These are phyloP conservation scores for Alosa sapidissima DNA, from an alignment of 2,797 vertebrate genomes.

Conservation along the genomic window DNA sequence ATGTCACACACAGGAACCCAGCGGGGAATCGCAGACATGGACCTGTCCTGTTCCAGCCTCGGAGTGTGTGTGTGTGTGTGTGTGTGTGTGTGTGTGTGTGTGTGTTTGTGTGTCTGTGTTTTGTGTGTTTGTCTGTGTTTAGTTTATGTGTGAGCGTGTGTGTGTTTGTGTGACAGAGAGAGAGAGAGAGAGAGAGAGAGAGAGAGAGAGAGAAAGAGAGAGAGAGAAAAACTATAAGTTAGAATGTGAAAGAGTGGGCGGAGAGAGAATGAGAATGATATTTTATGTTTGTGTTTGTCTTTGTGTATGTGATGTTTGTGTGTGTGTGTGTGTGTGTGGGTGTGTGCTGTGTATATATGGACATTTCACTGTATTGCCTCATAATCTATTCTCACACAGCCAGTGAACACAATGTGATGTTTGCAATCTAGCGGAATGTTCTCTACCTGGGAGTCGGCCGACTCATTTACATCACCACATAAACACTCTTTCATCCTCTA, in stretches of 20 bases:
- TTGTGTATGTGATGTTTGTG: not conserved
- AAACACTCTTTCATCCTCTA: not conserved
- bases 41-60: not conserved
- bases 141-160: not conserved
- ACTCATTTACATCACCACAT: not conserved
- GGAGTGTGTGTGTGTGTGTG: not conserved
- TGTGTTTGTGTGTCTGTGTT: not conserved
- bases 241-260: too few species aligned
- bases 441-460: too few species aligned
- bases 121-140: not conserved
- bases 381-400: not conserved
- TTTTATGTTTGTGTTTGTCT: not conserved
- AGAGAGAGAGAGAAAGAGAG: too few species aligned
- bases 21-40: too few species aligned
- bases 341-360: not conserved
- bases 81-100: slow-evolving; percentile 16
- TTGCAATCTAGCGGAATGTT: not conserved
- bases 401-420: not conserved
- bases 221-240: too few species aligned
- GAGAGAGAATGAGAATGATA: not conserved
- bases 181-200: too few species aligned
- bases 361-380: not conserved
- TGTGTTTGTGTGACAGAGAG: not conserved
- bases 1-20: too few species aligned
- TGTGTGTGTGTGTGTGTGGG: not conserved